phyloP scores from a whole-genome alignment of 2,888 invertebrate species.

The Steinernema carpocapsae region DNA sequence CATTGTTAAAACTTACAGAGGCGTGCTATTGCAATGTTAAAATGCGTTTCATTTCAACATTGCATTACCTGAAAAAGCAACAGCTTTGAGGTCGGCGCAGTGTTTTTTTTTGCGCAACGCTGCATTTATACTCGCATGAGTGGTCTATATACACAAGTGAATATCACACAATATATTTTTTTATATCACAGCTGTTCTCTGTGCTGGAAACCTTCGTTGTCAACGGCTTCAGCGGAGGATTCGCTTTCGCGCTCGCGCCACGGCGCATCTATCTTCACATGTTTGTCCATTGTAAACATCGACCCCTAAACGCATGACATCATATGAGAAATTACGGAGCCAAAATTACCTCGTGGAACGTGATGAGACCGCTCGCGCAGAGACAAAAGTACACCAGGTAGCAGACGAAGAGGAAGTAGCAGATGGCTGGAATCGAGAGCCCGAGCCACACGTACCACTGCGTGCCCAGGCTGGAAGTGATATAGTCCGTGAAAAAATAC shows the following conservation, averaged over 20 bases:
- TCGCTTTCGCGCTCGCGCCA: background rate
- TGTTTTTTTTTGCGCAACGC: background rate
- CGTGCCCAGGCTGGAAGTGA: slow-evolving; percentile 66
- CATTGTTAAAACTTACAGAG: too few species aligned
- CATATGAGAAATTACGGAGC: too few species aligned
- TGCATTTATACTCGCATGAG: background rate
- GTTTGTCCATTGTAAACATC: slow-evolving; percentile 1
- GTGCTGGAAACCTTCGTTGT: background rate
- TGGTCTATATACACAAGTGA: background rate
- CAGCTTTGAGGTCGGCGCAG: background rate
- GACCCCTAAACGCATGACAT: background rate
- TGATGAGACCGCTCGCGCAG: slow-evolving; percentile 37
- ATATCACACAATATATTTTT: background rate
- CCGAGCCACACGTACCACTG: slow-evolving; percentile 71
- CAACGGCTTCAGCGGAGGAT: background rate
- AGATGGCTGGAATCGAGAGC: slow-evolving; percentile 74
- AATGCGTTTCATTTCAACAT: too few species aligned
- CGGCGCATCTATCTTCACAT: slow-evolving; percentile 3
- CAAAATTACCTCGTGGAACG: background rate
- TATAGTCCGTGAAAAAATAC: slow-evolving; percentile 78
- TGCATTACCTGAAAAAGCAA: too few species aligned
- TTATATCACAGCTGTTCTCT: background rate
- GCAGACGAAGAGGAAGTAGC: slow-evolving; percentile 78
- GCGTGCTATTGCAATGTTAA: too few species aligned
- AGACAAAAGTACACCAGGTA: slow-evolving; percentile 74